phyloP scores from a whole-genome alignment of 2,888 invertebrate species.

The Rosalia funebris region DNA sequence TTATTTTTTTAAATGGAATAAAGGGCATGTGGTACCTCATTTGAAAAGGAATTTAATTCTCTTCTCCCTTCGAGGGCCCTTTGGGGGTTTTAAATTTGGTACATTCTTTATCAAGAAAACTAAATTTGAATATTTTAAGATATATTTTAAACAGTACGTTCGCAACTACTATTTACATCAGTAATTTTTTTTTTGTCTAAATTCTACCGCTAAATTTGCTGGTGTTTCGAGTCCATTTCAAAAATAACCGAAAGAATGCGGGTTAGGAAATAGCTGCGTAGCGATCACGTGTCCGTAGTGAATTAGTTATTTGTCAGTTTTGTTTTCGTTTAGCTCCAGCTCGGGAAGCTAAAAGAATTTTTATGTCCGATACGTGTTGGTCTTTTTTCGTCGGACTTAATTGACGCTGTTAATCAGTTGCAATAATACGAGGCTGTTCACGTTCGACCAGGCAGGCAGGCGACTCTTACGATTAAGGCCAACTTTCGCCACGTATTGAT shows the following conservation, averaged over 20 bases:
- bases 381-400: slow-evolving; percentile 1
- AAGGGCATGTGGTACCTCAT: neutral
- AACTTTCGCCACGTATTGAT: no score
- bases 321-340: slow-evolving; percentile 11
- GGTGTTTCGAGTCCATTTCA: slow-evolving; percentile 10
- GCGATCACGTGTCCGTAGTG: slow-evolving; percentile 1
- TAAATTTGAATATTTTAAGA: neutral
- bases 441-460: neutral
- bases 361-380: slow-evolving; percentile 21
- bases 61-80: no score
- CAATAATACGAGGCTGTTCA: neutral
- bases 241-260: slow-evolving; percentile 32
- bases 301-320: slow-evolving; percentile 21
- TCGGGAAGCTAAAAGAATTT: slow-evolving; percentile 23
- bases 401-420: slow-evolving; percentile 1
- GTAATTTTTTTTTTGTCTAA: neutral
- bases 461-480: neutral
- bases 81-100: no score
- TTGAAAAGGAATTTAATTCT: no score
- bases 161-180: neutral
- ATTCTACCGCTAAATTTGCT: neutral
- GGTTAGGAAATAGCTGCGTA: slow-evolving; percentile 28
- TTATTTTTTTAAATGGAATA: no score
- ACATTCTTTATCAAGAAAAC: no score
- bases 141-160: neutral